phyloP scores from a whole-genome alignment of 2,888 invertebrate genomes.

The Machimus atricapillus region DNA sequence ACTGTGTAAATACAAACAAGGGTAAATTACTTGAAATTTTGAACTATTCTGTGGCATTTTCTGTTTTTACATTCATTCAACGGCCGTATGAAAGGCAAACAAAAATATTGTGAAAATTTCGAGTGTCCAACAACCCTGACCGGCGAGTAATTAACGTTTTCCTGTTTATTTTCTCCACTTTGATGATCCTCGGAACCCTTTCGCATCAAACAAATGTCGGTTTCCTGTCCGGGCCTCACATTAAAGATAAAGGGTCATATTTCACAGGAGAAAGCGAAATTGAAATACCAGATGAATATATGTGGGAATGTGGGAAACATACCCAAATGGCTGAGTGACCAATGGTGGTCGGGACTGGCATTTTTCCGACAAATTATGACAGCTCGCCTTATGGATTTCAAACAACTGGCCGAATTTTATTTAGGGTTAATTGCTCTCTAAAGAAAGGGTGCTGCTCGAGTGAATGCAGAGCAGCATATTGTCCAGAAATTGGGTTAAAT shows the following conservation, averaged over 20 bases:
- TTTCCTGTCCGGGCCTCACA: background rate
- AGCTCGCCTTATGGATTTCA: slow-evolving; percentile 6
- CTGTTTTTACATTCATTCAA: background rate
- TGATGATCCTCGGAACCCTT: slow-evolving; percentile 19
- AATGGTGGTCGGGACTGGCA: background rate
- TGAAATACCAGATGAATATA: background rate
- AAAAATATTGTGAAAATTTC: slow-evolving; percentile 2
- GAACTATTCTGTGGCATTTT: background rate
- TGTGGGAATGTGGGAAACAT: slow-evolving; percentile 33
- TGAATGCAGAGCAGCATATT: background rate
- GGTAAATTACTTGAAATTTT: background rate
- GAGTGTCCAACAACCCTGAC: slow-evolving; percentile 30
- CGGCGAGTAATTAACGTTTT: slow-evolving; percentile 27
- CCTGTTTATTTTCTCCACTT: slow-evolving; percentile 33
- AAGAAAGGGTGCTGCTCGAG: background rate
- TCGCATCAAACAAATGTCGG: slow-evolving; percentile 23
- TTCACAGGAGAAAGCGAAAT: background rate
- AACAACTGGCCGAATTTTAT: slow-evolving; percentile 27
- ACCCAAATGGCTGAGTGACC: slow-evolving; percentile 36
- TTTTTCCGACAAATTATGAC: slow-evolving; percentile 33
- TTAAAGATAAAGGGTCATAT: slow-evolving; percentile 40
- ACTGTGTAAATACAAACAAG: background rate
- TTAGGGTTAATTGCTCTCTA: background rate
- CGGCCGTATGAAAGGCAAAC: background rate
- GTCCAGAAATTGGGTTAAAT: background rate